phyloP scores from a whole-genome alignment of 2,888 invertebrate species.

The Ectropis crepuscularia region DNA sequence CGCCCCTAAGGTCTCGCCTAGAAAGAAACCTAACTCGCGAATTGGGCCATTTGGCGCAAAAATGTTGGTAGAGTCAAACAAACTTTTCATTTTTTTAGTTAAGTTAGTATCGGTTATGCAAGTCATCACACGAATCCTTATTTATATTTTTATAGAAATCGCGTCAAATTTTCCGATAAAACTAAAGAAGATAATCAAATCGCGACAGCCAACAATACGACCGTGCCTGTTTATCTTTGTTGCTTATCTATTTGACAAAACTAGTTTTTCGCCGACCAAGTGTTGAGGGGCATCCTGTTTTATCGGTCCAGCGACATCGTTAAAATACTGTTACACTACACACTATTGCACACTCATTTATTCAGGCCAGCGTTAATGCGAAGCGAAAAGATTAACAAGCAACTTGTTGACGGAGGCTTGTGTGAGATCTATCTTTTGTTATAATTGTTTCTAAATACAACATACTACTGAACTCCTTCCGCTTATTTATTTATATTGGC shows the following conservation, averaged over 20 bases:
- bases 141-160: background rate
- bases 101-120: background rate
- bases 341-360: slow-evolving; percentile 14
- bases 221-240: background rate
- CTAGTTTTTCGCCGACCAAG: slow-evolving; percentile 1
- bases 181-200: background rate
- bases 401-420: slow-evolving; percentile 37
- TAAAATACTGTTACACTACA: slow-evolving; percentile 19
- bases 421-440: slow-evolving; percentile 3
- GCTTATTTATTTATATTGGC: too few relatives aligned
- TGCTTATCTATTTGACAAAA: background rate
- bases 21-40: background rate
- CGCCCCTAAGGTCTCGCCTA: too few relatives aligned
- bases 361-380: slow-evolving; percentile 13
- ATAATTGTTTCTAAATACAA: slow-evolving; percentile 8
- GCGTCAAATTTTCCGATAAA: background rate
- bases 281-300: slow-evolving; percentile 8
- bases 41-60: background rate
- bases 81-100: too few relatives aligned
- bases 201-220: background rate
- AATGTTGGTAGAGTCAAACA: background rate
- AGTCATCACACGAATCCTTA: slow-evolving; percentile 4
- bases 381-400: slow-evolving; percentile 16
- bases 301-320: slow-evolving; percentile 4
- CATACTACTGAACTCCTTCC: background rate